These are phyloP conservation scores for Neuroterus valhalla DNA, from an alignment of 1,140 invertebrate species.

Conservation along the genomic window DNA sequence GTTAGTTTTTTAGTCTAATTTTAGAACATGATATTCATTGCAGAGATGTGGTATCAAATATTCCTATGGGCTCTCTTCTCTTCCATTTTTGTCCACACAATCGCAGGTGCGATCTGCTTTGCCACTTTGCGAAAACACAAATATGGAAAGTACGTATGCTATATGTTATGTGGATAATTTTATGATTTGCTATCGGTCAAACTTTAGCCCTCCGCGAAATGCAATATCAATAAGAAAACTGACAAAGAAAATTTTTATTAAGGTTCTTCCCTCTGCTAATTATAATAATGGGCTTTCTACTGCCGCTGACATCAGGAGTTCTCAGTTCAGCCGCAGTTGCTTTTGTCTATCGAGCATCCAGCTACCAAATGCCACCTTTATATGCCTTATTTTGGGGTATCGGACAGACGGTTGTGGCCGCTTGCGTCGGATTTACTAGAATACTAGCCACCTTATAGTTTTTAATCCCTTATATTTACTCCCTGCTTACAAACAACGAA, in stretches of 20 bases:
- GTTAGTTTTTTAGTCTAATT: not conserved
- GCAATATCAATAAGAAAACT: not conserved
- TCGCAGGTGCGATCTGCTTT: slow-evolving; percentile 93
- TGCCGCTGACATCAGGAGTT: slow-evolving; percentile 89
- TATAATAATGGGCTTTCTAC: slow-evolving; percentile 89
- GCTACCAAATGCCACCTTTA: slow-evolving; percentile 90
- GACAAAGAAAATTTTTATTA: slow-evolving; percentile 30
- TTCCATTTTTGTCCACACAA: slow-evolving; percentile 92
- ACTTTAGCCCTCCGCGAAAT: not conserved
- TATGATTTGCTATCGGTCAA: too few relatives aligned
- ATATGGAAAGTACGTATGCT: slow-evolving; percentile 85
- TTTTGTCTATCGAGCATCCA: slow-evolving; percentile 92
- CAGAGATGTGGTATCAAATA: slow-evolving; percentile 97
- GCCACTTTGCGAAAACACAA: slow-evolving; percentile 93
- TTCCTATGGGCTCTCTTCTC: slow-evolving; percentile 96
- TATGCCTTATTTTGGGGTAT: slow-evolving; percentile 95
- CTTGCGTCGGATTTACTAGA: slow-evolving; percentile 92
- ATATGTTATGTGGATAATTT: not conserved
- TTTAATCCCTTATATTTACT: not conserved
- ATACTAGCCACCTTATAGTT: slow-evolving; percentile 92
- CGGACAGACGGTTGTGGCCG: slow-evolving; percentile 91
- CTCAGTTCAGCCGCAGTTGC: slow-evolving; percentile 95
- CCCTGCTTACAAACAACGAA: not conserved
- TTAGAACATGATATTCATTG: slow-evolving; percentile 61
- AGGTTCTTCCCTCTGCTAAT: slow-evolving; percentile 92